phyloP scores from a whole-genome alignment of 2,797 vertebrate species.

The Propithecus deckenii region DNA sequence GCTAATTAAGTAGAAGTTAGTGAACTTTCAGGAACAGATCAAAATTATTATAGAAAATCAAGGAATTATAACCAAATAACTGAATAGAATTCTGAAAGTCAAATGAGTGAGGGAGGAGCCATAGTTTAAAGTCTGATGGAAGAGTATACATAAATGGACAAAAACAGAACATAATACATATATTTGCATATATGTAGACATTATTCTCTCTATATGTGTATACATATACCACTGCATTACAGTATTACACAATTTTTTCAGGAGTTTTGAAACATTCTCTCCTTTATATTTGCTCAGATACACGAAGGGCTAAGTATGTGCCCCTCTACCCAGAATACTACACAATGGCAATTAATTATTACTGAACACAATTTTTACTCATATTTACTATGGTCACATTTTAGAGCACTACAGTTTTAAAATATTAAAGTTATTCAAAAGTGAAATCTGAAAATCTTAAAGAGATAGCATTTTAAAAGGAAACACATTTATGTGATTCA shows the following conservation, averaged over 20 bases:
- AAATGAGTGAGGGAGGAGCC: neutral
- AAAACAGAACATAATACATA: neutral
- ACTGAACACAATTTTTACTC: neutral
- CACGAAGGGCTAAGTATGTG: neutral
- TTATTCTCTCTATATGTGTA: neutral
- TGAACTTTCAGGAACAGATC: neutral
- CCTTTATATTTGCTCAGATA: neutral
- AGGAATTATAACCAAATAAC: neutral
- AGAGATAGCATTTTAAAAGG: neutral
- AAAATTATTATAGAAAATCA: neutral
- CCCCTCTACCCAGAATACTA: neutral
- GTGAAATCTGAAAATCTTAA: neutral
- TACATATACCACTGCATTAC: neutral
- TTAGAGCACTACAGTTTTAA: neutral
- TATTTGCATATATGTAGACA: neutral
- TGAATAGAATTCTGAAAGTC: conserved; percentile 9
- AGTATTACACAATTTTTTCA: neutral
- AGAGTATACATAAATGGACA: neutral
- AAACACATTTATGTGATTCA: neutral
- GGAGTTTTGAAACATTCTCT: neutral
- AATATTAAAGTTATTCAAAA: neutral
- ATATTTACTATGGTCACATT: neutral
- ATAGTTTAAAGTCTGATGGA: neutral
- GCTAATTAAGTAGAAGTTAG: neutral
- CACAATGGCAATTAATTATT: neutral